A percentile compares a stretch with the other conserved stretches of the same genome.
These are phyloP conservation scores for Leucosticte australis DNA, from an alignment of 2,113 vertebrate genomes.

Conservation along the genomic window DNA sequence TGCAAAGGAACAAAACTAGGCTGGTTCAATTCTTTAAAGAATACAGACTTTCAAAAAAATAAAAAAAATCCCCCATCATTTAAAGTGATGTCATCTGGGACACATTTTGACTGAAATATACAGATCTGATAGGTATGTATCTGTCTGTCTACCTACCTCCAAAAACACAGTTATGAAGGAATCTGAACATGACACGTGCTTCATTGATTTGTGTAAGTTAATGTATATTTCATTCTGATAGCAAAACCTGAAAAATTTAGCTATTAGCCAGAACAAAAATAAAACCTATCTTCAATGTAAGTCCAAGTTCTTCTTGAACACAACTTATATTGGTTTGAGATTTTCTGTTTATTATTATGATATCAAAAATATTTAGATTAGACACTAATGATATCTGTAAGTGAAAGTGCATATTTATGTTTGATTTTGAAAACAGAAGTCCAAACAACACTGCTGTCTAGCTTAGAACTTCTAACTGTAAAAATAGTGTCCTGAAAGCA, in stretches of 20 bases:
- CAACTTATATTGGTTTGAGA: neutral
- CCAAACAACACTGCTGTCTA: neutral
- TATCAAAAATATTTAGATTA: neutral
- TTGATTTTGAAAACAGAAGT: neutral
- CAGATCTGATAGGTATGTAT: neutral
- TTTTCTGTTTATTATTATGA: neutral
- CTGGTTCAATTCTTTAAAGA: neutral
- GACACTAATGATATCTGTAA: neutral
- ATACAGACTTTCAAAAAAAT: neutral
- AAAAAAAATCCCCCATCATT: rapidly evolving
- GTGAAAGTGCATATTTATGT: neutral
- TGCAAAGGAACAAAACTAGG: neutral
- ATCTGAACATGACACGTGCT: neutral
- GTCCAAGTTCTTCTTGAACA: neutral
- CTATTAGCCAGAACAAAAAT: neutral
- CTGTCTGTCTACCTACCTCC: neutral
- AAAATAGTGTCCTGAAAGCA: neutral
- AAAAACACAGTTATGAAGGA: neutral
- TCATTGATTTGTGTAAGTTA: neutral
- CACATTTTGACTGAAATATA: neutral
- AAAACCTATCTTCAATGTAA: neutral
- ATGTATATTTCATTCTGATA: neutral
- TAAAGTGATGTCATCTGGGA: neutral
- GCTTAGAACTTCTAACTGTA: neutral
- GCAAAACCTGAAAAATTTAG: neutral